Evolutionary conservation across 1,140 invertebrate species (phyloP).

Genomic region (Aphaenogaster ashmeadi): DNA sequence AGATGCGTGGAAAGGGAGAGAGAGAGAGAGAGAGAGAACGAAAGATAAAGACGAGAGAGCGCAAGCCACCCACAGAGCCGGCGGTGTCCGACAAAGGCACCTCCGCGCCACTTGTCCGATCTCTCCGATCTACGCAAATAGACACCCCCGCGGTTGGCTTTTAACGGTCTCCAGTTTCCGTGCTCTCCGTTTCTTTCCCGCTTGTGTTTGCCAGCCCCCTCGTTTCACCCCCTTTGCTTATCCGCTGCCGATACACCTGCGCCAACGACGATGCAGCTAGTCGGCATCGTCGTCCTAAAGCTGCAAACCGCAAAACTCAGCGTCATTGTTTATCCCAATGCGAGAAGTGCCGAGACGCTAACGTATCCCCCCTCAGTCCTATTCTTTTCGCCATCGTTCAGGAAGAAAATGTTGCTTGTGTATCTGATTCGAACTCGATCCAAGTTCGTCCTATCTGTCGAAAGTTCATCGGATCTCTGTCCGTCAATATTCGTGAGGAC

Average conservation of each 20-base stretch:
- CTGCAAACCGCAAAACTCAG: constrained; percentile 54
- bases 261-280: constrained; percentile 53
- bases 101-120: constrained; percentile 75
- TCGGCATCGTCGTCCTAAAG: constrained; percentile 26
- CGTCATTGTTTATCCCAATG: constrained; percentile 45
- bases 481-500: constrained; percentile 17
- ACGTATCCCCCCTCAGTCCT: constrained; percentile 56
- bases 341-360: constrained; percentile 21
- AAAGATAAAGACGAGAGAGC: constrained; percentile 33
- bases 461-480: constrained; percentile 8
- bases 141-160: constrained; percentile 74
- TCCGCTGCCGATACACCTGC: constrained; percentile 55
- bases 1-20: not conserved
- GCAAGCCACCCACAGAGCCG: constrained; percentile 65
- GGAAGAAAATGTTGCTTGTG: not conserved
- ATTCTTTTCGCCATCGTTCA: not conserved
- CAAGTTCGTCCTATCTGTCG: not conserved
- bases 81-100: constrained; percentile 65
- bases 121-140: constrained; percentile 78
- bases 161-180: constrained; percentile 69
- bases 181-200: constrained; percentile 50
- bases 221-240: constrained; percentile 43
- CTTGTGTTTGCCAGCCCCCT: constrained; percentile 19
- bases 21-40: not conserved
- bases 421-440: not conserved